Evolutionary conservation across 2,797 vertebrate genomes (phyloP).

Genomic region (Acipenser ruthenus): DNA sequence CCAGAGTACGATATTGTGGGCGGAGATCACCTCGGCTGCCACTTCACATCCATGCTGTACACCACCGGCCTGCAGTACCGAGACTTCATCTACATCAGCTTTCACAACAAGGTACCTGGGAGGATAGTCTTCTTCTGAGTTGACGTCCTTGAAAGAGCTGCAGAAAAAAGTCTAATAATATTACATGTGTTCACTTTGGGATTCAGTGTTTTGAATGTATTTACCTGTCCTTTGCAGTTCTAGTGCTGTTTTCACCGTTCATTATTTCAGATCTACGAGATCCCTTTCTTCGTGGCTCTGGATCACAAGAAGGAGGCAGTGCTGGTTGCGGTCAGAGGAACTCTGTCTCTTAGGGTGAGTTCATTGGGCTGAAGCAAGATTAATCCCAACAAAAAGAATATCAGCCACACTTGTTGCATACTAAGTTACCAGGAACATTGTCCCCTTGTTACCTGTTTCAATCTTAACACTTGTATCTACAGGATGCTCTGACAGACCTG

Average conservation of each 20-base stretch:
- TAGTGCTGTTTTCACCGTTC: slow-evolving; percentile 8
- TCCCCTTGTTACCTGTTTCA: not conserved
- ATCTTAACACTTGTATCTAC: slow-evolving; percentile 11
- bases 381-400: no score
- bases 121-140: no score
- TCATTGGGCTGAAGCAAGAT: not conserved
- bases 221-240: no score
- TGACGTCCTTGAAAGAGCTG: no score
- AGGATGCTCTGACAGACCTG: slow-evolving; percentile 90
- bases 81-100: slow-evolving; percentile 91
- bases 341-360: slow-evolving; percentile 84
- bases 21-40: slow-evolving; percentile 73
- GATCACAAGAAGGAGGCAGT: slow-evolving; percentile 88
- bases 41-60: slow-evolving; percentile 82
- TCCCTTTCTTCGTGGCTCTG: slow-evolving; percentile 89
- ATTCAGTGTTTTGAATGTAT: no score
- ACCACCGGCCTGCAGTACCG: slow-evolving; percentile 85
- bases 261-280: slow-evolving; percentile 81
- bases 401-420: no score
- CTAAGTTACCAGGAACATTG: no score
- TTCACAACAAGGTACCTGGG: slow-evolving; percentile 82
- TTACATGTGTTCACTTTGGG: no score
- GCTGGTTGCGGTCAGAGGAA: slow-evolving; percentile 88
- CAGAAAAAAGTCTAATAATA: no score
- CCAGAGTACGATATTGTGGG: slow-evolving; percentile 71